Conservation (phyloP, 2,888 invertebrate species). For the Merodon equestris region DNA sequence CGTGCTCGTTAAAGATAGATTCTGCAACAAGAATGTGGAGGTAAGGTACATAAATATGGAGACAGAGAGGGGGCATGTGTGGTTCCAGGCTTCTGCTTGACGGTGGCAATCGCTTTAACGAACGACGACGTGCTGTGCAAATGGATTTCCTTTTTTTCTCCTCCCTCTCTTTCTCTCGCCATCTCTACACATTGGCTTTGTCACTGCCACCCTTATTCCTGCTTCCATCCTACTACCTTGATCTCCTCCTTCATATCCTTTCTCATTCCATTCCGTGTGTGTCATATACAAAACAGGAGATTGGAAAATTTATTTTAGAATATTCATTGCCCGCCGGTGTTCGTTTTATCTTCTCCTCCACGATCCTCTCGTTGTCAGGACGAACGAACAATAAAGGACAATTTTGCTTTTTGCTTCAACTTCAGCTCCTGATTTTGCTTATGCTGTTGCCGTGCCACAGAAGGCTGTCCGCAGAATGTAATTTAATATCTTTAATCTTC, state of each 20-base stretch:
- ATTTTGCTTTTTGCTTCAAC: too few species aligned
- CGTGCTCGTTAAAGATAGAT: constrained; percentile 66
- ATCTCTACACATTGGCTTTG: constrained; percentile 16
- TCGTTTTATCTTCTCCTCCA: neutral
- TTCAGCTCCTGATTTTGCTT: neutral
- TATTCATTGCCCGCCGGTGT: constrained; percentile 28
- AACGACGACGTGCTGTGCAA: constrained; percentile 66
- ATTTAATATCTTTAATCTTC: constrained; percentile 13
- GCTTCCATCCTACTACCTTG: neutral
- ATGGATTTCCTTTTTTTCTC: constrained; percentile 52
- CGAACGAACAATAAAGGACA: too few species aligned
- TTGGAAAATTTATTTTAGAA: constrained; percentile 59
- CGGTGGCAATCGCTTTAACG: constrained; percentile 64
- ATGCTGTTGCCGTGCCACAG: neutral
- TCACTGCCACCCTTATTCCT: too few species aligned
- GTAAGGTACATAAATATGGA: neutral
- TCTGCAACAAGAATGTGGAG: constrained; percentile 39
- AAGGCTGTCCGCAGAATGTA: constrained; percentile 28
- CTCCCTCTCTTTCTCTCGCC: constrained; percentile 22
- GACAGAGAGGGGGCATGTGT: constrained; percentile 22
- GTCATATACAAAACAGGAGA: constrained; percentile 63
- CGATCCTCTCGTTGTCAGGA: neutral
- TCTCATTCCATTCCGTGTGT: constrained; percentile 11
- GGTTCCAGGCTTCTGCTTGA: too few species aligned
- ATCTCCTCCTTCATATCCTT: too few species aligned